phyloP scores from a whole-genome alignment of 1,140 invertebrate species.

The Coelopa frigida region DNA sequence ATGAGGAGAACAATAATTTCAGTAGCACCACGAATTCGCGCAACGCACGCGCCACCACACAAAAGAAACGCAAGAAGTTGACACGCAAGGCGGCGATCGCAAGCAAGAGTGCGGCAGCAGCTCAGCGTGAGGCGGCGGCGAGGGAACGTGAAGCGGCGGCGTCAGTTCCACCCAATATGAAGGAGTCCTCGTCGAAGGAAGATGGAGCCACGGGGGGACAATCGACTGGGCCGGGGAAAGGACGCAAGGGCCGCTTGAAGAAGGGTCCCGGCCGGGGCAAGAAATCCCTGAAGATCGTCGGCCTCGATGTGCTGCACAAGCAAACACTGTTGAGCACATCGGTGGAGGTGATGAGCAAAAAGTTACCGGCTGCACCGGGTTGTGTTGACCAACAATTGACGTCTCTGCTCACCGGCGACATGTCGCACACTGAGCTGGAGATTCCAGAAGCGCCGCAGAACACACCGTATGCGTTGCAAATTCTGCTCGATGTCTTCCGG shows the following conservation, averaged over 20 bases:
- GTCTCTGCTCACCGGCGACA: conserved; percentile 58
- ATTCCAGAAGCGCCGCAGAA: conserved; percentile 67
- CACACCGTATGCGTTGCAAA: conserved; percentile 78
- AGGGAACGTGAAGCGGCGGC: conserved; percentile 18
- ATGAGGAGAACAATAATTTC: conserved; percentile 45
- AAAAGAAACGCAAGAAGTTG: conserved; percentile 43
- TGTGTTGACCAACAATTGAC: conserved; percentile 85
- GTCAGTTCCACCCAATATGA: conserved; percentile 11
- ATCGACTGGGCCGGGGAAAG: conserved; percentile 2
- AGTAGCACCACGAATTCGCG: conserved; percentile 11
- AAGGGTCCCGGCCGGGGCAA: conserved; percentile 35
- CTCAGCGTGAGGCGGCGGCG: conserved; percentile 26
- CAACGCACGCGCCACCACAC: conserved; percentile 28
- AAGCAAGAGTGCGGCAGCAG: conserved; percentile 37
- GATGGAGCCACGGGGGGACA: conserved; percentile 26
- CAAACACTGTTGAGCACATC: conserved; percentile 82
- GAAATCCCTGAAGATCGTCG: conserved; percentile 56
- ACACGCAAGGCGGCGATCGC: conserved; percentile 40
- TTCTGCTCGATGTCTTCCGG: conserved; percentile 74
- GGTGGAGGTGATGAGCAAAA: conserved; percentile 53
- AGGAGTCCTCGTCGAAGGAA: conserved; percentile 22
- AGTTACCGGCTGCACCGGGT: conserved; percentile 73
- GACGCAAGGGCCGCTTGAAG: conserved; percentile 33
- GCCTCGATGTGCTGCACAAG: conserved; percentile 81
- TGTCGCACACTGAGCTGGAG: conserved; percentile 71